These are phyloP conservation scores for Ammodytes marinus DNA, from an alignment of 2,113 vertebrate species.

Conservation along the genomic window DNA sequence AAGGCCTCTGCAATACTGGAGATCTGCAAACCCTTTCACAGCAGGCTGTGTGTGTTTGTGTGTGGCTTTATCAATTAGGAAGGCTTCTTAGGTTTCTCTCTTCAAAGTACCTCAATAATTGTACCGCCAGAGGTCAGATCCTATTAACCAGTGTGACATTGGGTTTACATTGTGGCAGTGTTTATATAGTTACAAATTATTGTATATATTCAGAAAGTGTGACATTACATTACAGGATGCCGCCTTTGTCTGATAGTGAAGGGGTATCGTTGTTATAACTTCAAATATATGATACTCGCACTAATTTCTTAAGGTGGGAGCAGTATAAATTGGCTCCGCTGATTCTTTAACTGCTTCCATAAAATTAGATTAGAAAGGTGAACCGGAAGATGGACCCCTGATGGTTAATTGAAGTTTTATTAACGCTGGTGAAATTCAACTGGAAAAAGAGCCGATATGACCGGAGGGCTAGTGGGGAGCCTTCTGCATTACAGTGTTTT, in stretches of 20 bases:
- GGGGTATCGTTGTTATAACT: conserved; percentile 40
- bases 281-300: conserved; percentile 36
- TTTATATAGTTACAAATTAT: conserved; percentile 66
- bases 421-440: conserved; percentile 80
- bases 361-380: conserved; percentile 77
- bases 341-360: conserved; percentile 74
- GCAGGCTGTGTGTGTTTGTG: conserved; percentile 43
- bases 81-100: conserved; percentile 73
- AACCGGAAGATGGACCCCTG: conserved; percentile 74
- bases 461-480: conserved; percentile 74
- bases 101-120: conserved; percentile 82
- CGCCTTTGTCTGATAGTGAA: conserved; percentile 37
- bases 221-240: conserved; percentile 39
- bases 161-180: conserved; percentile 52
- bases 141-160: conserved; percentile 78
- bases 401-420: conserved; percentile 85
- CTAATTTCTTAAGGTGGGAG: conserved; percentile 49
- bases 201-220: conserved; percentile 40
- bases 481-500: conserved; percentile 76
- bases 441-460: conserved; percentile 74
- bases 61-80: conserved; percentile 78
- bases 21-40: conserved; percentile 61
- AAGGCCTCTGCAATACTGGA: conserved; percentile 46
- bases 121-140: conserved; percentile 79
- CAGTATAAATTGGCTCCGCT: conserved; percentile 65